Percentiles rank a stretch among this genome's conserved stretches.
Conservation (phyloP, 2,797 vertebrate genomes). For the Menidia menidia region DNA sequence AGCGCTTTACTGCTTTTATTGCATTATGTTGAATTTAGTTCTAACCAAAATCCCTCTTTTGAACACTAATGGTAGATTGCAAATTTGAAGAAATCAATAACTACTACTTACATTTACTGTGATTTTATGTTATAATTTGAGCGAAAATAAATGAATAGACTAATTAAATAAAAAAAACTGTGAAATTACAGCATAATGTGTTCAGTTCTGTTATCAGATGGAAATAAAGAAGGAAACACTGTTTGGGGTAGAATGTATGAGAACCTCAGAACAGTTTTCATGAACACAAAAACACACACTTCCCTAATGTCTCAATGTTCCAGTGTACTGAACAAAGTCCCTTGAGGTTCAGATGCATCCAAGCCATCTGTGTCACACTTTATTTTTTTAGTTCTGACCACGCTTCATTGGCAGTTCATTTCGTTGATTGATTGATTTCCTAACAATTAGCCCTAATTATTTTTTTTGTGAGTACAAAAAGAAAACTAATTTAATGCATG, state of each 20-base stretch:
- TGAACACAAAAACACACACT: slow-evolving; percentile 29
- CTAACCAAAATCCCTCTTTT: no score
- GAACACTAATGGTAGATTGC: no score
- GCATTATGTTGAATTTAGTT: no score
- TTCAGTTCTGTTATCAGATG: no score
- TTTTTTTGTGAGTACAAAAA: slow-evolving; percentile 73
- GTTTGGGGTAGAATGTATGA: background rate
- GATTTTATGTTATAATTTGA: no score
- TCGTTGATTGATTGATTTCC: slow-evolving; percentile 84
- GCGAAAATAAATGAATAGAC: no score
- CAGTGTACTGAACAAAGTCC: slow-evolving; percentile 49
- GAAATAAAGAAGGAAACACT: no score
- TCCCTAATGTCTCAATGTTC: slow-evolving; percentile 32
- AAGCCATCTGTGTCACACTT: slow-evolving; percentile 67
- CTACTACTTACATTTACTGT: no score
- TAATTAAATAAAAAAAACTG: no score
- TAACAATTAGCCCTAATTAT: slow-evolving; percentile 83
- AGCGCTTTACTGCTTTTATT: no score
- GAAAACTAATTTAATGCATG: slow-evolving; percentile 87
- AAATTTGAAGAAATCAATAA: no score
- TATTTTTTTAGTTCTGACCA: slow-evolving; percentile 72
- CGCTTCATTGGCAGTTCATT: slow-evolving; percentile 76
- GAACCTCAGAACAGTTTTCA: slow-evolving; percentile 6
- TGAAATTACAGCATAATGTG: no score
- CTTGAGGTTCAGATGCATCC: slow-evolving; percentile 53